Conservation (phyloP, 2,113 vertebrate species). For the Mixornis gularis region DNA sequence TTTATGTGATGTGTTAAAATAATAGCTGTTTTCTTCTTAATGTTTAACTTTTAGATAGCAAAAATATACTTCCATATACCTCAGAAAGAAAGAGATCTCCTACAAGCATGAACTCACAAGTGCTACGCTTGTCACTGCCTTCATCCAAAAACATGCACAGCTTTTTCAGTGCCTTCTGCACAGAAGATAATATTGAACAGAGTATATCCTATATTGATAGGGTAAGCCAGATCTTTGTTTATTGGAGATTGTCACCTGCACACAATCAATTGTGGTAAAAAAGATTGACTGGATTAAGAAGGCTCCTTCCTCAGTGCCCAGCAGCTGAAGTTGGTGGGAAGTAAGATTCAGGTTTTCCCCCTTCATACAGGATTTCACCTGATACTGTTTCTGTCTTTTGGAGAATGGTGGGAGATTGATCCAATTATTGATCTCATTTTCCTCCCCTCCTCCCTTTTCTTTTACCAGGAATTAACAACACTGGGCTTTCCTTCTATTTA, state of each 20-base stretch:
- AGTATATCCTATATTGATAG: conserved; percentile 88
- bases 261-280: background rate
- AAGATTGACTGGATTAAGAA: background rate
- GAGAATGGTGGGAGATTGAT: background rate
- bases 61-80: conserved; percentile 76
- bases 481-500: conserved; percentile 84
- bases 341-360: background rate
- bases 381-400: background rate
- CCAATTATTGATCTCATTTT: background rate
- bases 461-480: conserved; percentile 81
- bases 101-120: conserved; percentile 72
- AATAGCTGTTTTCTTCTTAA: background rate
- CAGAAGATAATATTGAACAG: conserved; percentile 88
- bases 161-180: conserved; percentile 88
- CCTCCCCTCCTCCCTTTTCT: background rate
- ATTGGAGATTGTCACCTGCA: background rate
- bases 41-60: conserved; percentile 73
- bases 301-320: background rate
- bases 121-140: conserved; percentile 72
- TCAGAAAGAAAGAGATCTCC: conserved; percentile 80
- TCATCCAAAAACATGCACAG: conserved; percentile 76
- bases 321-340: background rate
- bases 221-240: conserved; percentile 67
- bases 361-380: background rate
- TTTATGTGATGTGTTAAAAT: background rate